Conservation (phyloP, 2,797 vertebrate species). For the Nyctibius grandis region DNA sequence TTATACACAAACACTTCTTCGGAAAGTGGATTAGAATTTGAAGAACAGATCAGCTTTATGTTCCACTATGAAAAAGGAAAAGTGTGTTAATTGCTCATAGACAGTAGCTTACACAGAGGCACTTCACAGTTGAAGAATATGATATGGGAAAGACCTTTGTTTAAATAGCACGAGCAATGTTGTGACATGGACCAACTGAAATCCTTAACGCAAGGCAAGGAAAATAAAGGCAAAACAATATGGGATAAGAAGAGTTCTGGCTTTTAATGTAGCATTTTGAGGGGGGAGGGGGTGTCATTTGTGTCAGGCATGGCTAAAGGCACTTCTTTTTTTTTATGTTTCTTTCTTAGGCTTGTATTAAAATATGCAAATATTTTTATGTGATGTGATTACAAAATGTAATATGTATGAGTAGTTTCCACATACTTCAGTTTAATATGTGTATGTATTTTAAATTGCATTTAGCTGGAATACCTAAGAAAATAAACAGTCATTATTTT, state of each 20-base stretch:
- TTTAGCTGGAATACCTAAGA: background rate
- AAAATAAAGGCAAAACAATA: background rate
- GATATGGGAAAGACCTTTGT: constrained; percentile 35
- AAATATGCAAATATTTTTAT: background rate
- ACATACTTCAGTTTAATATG: background rate
- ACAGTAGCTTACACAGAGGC: constrained; percentile 31
- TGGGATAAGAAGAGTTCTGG: background rate
- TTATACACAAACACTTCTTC: constrained; percentile 44
- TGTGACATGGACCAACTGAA: background rate
- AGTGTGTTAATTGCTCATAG: constrained; percentile 21
- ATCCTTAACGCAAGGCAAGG: background rate
- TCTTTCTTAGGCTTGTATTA: background rate
- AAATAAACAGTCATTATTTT: background rate
- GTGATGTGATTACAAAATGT: background rate
- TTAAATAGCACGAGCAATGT: background rate
- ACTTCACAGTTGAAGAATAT: constrained; percentile 39
- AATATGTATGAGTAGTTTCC: background rate
- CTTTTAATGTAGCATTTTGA: background rate
- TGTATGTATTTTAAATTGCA: background rate
- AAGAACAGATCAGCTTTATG: constrained; percentile 39
- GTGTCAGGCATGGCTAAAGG: background rate
- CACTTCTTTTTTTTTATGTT: background rate
- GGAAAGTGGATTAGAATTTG: constrained; percentile 57
- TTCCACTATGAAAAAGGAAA: constrained; percentile 38
- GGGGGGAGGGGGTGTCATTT: background rate